Evolutionary conservation across 2,113 vertebrate genomes (phyloP).

Genomic region (Hydrochoerus hydrochaeris): DNA sequence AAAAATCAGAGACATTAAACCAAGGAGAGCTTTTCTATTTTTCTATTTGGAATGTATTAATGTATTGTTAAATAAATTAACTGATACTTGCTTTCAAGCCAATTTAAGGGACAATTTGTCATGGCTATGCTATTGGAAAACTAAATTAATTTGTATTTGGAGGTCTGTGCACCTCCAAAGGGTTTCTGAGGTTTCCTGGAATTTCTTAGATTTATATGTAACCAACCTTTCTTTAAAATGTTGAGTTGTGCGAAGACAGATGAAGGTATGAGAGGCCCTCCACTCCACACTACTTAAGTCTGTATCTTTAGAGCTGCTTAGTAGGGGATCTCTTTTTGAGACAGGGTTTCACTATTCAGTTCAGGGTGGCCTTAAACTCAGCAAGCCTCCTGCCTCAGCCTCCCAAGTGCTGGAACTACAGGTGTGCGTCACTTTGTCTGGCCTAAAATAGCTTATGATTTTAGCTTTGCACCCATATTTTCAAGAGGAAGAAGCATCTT

Average conservation of each 20-base stretch:
- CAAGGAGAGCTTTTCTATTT: neutral
- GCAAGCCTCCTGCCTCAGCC: too few species aligned
- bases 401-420: too few species aligned
- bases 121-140: constrained; percentile 90
- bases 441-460: neutral
- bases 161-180: constrained; percentile 73
- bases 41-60: constrained; percentile 64
- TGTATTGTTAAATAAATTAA: constrained; percentile 62
- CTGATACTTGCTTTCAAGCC: constrained; percentile 87
- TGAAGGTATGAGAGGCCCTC: constrained; percentile 28
- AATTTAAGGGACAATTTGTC: constrained; percentile 85
- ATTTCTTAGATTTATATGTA: constrained; percentile 53
- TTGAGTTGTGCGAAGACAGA: constrained; percentile 19
- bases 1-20: neutral
- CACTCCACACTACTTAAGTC: constrained; percentile 11
- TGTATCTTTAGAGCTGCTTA: constrained; percentile 8
- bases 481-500: constrained; percentile 50
- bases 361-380: too few species aligned
- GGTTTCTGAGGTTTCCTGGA: constrained; percentile 66
- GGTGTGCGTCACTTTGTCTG: too few species aligned
- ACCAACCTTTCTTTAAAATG: constrained; percentile 30
- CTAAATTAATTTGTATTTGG: constrained; percentile 66
- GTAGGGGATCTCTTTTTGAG: too few species aligned
- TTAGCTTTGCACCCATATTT: neutral
- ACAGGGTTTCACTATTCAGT: too few species aligned